Base-by-base conservation (phyloP, 2,888 invertebrate species). In the Caenorhabditis afra region DNA sequence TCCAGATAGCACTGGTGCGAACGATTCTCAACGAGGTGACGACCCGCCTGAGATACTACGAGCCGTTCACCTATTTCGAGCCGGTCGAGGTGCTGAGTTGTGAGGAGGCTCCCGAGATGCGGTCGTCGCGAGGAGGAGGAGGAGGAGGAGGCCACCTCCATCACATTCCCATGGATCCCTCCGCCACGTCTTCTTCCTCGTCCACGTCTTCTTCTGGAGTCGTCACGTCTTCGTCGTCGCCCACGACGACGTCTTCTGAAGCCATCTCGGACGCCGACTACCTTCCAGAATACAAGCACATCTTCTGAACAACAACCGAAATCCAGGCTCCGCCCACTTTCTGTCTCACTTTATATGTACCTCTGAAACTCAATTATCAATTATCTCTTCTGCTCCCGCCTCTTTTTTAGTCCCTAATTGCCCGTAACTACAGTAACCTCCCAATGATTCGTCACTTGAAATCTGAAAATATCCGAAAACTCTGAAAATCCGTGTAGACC, bases 1-100 rank as follows among this genome's bases (percentile, higher is more conserved):
- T 74, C 14, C 73, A 85, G 86, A 73, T 86, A 16, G 81, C 82
- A 59, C 41, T 71, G 7, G 81, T 86, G 8, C 78, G 73, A 14
- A 76, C 81, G 11, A 50, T 79, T 1, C 45, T 87, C 12, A 49
- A 47, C 37, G 84, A 85, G 3, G 62, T 81, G 4, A 85, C 85
- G 47, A 61, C 61, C 10, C 66, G 85, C 11, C 79, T 87, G 1
- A 80, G 74, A 23, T 87, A 82, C 68, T 87, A 87, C 76, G 87
- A 86, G 67, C 82, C 81, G 5, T 14, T 55, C 0, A 73, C 47
- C 57, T 64, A 73, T 49, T 50, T 23, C 12, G 29, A 49, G 7
- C 57, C 45, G 4, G 16, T 62, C 29, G n/a, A n/a, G n/a, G n/a
- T n/a, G n/a, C n/a, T n/a, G n/a, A n/a, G n/a, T n/a, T n/a, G n/a